phyloP scores from a whole-genome alignment of 2,113 vertebrate species.

The Gambusia holbrooki region DNA sequence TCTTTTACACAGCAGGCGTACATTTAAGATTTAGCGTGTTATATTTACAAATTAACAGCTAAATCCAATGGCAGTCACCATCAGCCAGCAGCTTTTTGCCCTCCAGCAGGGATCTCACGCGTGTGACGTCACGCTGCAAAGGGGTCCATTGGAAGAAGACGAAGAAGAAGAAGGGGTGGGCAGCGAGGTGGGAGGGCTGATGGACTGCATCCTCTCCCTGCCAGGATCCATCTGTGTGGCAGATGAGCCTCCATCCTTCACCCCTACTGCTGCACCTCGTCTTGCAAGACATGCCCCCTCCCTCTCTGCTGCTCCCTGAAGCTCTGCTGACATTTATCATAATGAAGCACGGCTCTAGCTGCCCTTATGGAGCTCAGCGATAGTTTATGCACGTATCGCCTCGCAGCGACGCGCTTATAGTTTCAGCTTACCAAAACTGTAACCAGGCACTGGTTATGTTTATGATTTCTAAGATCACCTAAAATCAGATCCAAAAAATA shows the following conservation, averaged over 20 bases:
- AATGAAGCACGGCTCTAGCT: slow-evolving; percentile 8
- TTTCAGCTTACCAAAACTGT: slow-evolving; percentile 2
- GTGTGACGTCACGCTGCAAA: no score
- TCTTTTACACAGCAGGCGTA: no score
- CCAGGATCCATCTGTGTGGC: slow-evolving; percentile 63
- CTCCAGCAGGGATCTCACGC: no score
- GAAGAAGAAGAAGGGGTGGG: slow-evolving; percentile 30
- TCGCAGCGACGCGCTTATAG: background rate
- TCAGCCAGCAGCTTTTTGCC: no score
- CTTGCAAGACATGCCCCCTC: slow-evolving; percentile 38
- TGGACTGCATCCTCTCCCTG: slow-evolving; percentile 58
- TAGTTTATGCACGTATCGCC: slow-evolving; percentile 6
- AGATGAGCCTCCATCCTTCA: slow-evolving; percentile 55
- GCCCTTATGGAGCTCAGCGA: slow-evolving; percentile 16
- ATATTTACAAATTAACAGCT: no score
- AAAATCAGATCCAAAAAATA: no score
- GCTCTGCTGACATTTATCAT: slow-evolving; percentile 64
- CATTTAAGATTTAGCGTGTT: no score
- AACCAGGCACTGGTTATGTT: slow-evolving; percentile 10
- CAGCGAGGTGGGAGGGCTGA: slow-evolving; percentile 55
- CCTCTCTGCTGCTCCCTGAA: slow-evolving; percentile 48
- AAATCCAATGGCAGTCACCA: no score
- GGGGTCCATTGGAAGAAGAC: no score
- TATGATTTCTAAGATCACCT: no score
- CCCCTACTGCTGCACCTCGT: slow-evolving; percentile 22